Base-by-base conservation (phyloP, 2,888 invertebrate species). In the Ochlodes sylvanus region DNA sequence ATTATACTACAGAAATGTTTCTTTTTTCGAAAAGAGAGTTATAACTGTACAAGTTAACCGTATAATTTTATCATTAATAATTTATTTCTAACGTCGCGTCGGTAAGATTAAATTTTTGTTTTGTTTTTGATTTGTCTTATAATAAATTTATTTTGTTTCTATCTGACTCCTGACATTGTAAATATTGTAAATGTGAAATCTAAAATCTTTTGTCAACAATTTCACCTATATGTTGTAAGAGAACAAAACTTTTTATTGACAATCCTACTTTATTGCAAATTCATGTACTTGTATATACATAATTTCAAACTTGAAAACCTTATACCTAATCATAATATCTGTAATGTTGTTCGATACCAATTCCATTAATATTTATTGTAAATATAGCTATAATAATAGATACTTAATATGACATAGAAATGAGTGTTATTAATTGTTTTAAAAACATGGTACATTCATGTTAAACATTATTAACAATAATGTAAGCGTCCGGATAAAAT, bases 361-460 rank as follows among this genome's bases (percentile, higher is more conserved):
- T 56, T 27, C 44, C 42, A 63, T 56, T 34, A 17, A 38, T 32
- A 34, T 42, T 38, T 27, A 17, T 15, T 63, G 63, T 63, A 63
- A 12, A 63, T 63, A 63, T 56, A 56, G n/a, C 32, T 21, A 15
- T 47, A 47, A 12, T 32, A 65, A 41, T 34, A 50, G 21, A 50
- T 58, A 19, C 56, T 27, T 64, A 64, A n/a, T n/a, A n/a, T 10
- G 17, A 57, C 15, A 58, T 65, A 64, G 56, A 47, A 57, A 47
- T 64, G 34, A 50, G 21, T 57, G 38, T 57, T 44, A 56, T 17
- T 44, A 55, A 63, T 57, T 64, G 57, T 65, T 65, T 65, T 21
- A 38, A 65, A 55, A 47, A 58, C 65, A 65, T 58, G 57, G 50
- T 65, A 58, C 57, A 47, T 58, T 50, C 57, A 38, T 65, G 65